Conservation (phyloP, 2,113 vertebrate genomes). For the Solea senegalensis region DNA sequence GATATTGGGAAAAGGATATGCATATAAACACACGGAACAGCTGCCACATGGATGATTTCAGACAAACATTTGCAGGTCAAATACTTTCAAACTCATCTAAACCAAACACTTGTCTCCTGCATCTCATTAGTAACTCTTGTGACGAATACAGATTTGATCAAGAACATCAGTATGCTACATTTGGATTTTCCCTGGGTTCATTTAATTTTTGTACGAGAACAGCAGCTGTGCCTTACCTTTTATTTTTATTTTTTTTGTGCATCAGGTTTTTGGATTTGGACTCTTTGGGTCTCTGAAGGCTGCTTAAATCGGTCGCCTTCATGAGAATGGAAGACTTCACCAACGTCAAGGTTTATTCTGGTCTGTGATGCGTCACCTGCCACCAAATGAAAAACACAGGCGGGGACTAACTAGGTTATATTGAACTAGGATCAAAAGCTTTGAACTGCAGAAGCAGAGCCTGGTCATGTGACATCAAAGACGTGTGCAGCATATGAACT, state of each 20-base stretch:
- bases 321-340: constrained; percentile 25
- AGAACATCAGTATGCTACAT: neutral
- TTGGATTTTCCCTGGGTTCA: neutral
- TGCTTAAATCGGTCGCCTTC: constrained; percentile 14
- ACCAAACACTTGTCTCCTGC: neutral
- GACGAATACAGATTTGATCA: neutral
- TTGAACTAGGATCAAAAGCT: constrained; percentile 54
- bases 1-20: too few relatives aligned
- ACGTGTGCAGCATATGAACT: constrained; percentile 49
- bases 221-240: neutral
- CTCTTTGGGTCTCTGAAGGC: neutral
- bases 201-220: neutral
- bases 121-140: neutral
- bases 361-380: constrained; percentile 69
- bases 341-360: constrained; percentile 30
- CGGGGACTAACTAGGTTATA: constrained; percentile 24
- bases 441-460: constrained; percentile 63
- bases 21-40: too few relatives aligned
- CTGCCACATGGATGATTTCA: too few relatives aligned
- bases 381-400: constrained; percentile 53
- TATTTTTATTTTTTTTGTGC: neutral
- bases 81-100: neutral
- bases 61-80: neutral
- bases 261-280: neutral
- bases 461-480: constrained; percentile 71